phyloP scores from a whole-genome alignment of 2,113 vertebrate species.

The Nycticebus coucang region DNA sequence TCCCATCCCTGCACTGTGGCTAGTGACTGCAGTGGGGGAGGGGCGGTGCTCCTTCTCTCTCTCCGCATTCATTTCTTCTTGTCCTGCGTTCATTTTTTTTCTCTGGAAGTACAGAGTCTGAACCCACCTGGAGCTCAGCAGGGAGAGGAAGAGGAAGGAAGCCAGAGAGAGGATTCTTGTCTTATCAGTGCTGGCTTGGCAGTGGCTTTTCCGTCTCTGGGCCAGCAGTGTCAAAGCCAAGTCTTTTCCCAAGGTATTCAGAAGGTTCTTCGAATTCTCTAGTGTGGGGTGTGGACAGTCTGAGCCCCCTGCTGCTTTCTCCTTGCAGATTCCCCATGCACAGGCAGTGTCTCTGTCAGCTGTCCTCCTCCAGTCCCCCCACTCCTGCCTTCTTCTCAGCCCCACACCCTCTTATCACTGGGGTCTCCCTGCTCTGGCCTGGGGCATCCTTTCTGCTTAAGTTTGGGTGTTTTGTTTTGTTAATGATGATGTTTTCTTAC shows the following conservation, averaged over 20 bases:
- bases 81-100: too few species aligned
- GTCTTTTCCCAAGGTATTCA: background rate
- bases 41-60: too few species aligned
- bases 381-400: background rate
- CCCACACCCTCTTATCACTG: background rate
- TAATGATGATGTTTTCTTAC: background rate
- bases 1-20: background rate
- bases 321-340: fast-evolving
- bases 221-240: background rate
- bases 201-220: background rate
- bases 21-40: background rate
- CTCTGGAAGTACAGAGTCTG: background rate
- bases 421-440: background rate
- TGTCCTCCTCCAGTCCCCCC: background rate
- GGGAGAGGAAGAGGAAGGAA: background rate
- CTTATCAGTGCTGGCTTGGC: background rate
- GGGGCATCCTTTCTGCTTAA: background rate
- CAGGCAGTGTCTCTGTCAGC: background rate
- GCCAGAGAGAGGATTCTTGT: background rate
- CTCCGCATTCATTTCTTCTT: background rate
- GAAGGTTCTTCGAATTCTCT: background rate
- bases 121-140: background rate
- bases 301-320: background rate
- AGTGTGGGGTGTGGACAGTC: background rate
- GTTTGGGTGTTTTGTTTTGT: background rate